phyloP scores from a whole-genome alignment of 2,113 vertebrate species.

The Nannospalax galili region DNA sequence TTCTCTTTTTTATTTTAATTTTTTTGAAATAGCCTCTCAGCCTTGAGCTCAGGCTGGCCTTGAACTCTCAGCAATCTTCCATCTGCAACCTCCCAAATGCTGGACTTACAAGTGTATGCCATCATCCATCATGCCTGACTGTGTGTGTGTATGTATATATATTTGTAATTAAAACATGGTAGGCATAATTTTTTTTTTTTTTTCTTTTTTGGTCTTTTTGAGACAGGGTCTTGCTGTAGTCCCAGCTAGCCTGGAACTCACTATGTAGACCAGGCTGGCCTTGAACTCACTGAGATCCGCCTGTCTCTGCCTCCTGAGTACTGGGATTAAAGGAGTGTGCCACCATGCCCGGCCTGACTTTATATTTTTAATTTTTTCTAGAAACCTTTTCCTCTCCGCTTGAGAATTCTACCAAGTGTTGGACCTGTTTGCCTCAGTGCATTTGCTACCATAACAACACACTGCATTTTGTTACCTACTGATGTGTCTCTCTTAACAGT shows the following conservation, averaged over 20 bases:
- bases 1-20: neutral
- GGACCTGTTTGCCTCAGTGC: neutral
- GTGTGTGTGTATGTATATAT: too few relatives aligned
- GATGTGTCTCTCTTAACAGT: neutral
- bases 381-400: neutral
- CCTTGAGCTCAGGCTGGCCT: neutral
- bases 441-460: neutral
- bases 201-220: too few relatives aligned
- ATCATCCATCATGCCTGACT: too few relatives aligned
- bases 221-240: too few relatives aligned
- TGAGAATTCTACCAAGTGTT: neutral
- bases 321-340: too few relatives aligned
- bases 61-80: neutral
- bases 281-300: too few relatives aligned
- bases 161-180: too few relatives aligned
- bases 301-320: too few relatives aligned
- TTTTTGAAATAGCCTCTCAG: neutral
- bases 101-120: neutral
- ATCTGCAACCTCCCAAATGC: neutral
- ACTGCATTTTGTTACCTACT: constrained; percentile 25
- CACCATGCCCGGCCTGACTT: too few relatives aligned
- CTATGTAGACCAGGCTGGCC: too few relatives aligned
- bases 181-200: too few relatives aligned
- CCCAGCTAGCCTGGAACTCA: too few relatives aligned
- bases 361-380: neutral